Base-by-base conservation (phyloP, 1,140 invertebrate species). In the Aporrectodea caliginosa region DNA sequence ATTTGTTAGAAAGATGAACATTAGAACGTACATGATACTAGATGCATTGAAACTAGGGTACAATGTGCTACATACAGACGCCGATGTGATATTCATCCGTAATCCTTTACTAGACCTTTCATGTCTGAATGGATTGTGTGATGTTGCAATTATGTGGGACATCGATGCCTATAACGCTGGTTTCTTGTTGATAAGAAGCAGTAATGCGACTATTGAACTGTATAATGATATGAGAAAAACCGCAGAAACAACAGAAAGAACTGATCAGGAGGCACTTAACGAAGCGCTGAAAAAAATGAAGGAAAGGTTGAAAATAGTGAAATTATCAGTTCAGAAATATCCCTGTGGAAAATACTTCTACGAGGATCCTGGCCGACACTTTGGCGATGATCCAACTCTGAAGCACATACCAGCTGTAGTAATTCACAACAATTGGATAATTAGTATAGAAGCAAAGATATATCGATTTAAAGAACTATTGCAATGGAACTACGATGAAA, bases 1-100 rank as follows among this genome's bases (percentile, higher is more conserved):
- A 2, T 80, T 80, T 32, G 12, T 70, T 1, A 43, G 43, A 27
- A 80, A 80, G 58, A 77, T 80, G 73, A 80, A 80, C 75, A 78
- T 78, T 30, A 29, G 79, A 0, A 80, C 79, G 2, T 34, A 77
- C 35, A 77, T 80, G 74, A 78, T 80, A n/a, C 29, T 77, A 1
- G 74, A 78, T 16, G 79, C 79, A 22, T 29, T 80, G 79, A 30
- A 68, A 29, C 2, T 27, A 2, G 75, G 75, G 27, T 77, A 32
- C n/a, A 35, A 16, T 2, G 79, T 80, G 1, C 43, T 80, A 30
- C 79, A 80, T 32, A 77, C 79, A 2, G 79, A 80, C 58, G 16
- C 69, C 30, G 79, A 80, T 34, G 27, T 80, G 22, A 33, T 69
- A 2, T 80, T 68, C 69, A 32, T 77, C n/a, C 68, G 27, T 2